Base-by-base conservation (phyloP, 2,113 vertebrate genomes). In the Mus pahari region DNA sequence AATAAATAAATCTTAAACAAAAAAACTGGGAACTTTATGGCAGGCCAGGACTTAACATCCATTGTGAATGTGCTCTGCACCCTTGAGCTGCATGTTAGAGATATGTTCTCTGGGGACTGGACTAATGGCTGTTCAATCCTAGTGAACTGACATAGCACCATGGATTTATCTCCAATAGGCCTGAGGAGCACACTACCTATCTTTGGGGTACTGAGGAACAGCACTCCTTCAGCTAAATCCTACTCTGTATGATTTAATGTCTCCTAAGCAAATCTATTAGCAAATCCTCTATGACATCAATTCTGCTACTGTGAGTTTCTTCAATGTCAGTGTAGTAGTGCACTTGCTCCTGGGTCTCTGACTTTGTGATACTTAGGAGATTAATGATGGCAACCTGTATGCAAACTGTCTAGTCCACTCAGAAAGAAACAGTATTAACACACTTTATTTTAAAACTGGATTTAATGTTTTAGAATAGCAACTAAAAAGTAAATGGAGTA, bases 401-500 rank as follows among this genome's bases (percentile, higher is more conserved):
- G 66, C 19, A 70, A 64, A 73, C 14, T 28, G 71, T 28, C 81
- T 39, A 13, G 74, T 42, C 55, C 31, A 64, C 22, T 55, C 28
- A 1, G 58, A 92, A 95, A 95, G 84, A 66, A 86, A 82, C 28
- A n/a, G 12, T 28, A 66, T 55, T 55, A 66, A 74, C 53, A 14
- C 42, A 8, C 62, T 55, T 39, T n/a, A 92, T 83, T 95, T 73
- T 82, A 82, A 89, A 94, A 91, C 45, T 31, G 84, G 19, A 75
- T 89, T 94, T 94, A 90, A 91, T 87, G 94, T 79, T 79, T 89
- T 39, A 95, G 77, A n/a, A 42, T 83, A 95, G 77, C 77, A 92
- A 88, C 66, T 70, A 91, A 71, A 86, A 92, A 87, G 55, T 88
- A 92, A 84, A 83, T 50, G 31, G 48, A 58, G 39, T 77, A 90